A percentile compares a stretch with the other conserved stretches of the same genome.
Evolutionary conservation across 2,797 vertebrate species (phyloP).

Genomic region (Xenentodon cancila): DNA sequence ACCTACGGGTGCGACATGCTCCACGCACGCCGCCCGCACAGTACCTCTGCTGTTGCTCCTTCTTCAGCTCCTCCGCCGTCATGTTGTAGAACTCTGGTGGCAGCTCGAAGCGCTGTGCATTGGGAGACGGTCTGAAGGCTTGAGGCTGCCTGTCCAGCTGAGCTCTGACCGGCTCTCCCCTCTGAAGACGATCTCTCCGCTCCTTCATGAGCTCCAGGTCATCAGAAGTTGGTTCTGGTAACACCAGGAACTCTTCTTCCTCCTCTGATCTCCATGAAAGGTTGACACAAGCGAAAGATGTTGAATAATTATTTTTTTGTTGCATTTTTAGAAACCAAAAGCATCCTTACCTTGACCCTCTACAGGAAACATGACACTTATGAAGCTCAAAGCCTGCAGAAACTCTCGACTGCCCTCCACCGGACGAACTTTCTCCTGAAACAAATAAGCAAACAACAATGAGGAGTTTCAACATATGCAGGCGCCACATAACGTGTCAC

Average conservation of each 20-base stretch:
- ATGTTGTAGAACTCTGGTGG: slow-evolving; percentile 92
- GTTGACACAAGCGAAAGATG: neutral
- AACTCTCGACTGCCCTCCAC: slow-evolving; percentile 90
- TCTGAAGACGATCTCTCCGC: slow-evolving; percentile 84
- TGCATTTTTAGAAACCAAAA: neutral
- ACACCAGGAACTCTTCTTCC: slow-evolving; percentile 88
- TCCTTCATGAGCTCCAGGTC: slow-evolving; percentile 82
- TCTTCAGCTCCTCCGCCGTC: slow-evolving; percentile 87
- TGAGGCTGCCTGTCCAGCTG: slow-evolving; percentile 87
- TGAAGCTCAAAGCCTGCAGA: slow-evolving; percentile 91
- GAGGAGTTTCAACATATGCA: too few relatives aligned
- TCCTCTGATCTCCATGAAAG: slow-evolving; percentile 65
- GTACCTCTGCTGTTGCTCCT: slow-evolving; percentile 89
- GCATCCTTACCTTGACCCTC: slow-evolving; percentile 85
- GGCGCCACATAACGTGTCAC: neutral
- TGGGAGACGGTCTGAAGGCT: slow-evolving; percentile 82
- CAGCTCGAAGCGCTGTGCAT: slow-evolving; percentile 89
- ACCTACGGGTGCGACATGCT: neutral
- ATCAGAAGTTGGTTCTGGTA: slow-evolving; percentile 80
- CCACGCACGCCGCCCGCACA: neutral
- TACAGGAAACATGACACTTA: slow-evolving; percentile 79
- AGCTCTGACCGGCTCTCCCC: slow-evolving; percentile 86
- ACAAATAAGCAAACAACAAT: neutral
- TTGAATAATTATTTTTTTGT: neutral
- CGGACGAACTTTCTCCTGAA: slow-evolving; percentile 89